Base-by-base conservation (phyloP, 2,888 invertebrate species). In the Apoda limacodes region DNA sequence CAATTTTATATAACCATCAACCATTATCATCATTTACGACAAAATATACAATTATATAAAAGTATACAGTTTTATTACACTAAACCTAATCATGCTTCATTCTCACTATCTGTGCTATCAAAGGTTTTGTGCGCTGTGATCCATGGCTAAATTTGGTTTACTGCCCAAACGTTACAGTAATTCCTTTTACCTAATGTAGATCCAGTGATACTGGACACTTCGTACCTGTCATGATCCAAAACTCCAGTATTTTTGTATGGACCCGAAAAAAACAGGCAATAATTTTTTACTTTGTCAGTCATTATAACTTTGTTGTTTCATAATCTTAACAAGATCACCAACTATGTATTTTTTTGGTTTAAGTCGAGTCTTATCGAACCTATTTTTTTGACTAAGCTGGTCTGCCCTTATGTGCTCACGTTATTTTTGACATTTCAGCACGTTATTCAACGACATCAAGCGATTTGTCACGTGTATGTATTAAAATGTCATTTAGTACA, bases 281-380 rank as follows among this genome's bases (percentile, higher is more conserved):
- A 43, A 27, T 20, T 42, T 44, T 22, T 13, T 33, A 24, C 30
- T 28, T 13, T 40, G 31, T 2, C 42, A 40, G 1, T 29, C 22
- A 2, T 13, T 6, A 5, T 13, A 14, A 14, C 21, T 4, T 10
- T 34, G 28, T 3, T 41, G 39, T 7, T 28, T 25, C 30, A 39
- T 34, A 6, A 45, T 26, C 3, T 37, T 15, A 5, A 45, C 45
- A 6, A 45, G 22, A 23, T 45, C 45, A 2, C 42, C 42, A 1
- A 40, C 22, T 14, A 35, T 28, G 22, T 39, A 45, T 9, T 9
- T 6, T 3, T 9, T 23, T 14, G 40, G 26, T n/a, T 2, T 3
- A 28, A 34, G 39, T 14, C 39, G 19, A 2, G 3, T 24, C 9
- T 28, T 33, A 31, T 45, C 42, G 27, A 36, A 45, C 3, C 30